A percentile compares a stretch with the other conserved stretches of the same genome.
Evolutionary conservation across 2,888 invertebrate species (phyloP).

Genomic region (Dicyrtomina minuta): DNA sequence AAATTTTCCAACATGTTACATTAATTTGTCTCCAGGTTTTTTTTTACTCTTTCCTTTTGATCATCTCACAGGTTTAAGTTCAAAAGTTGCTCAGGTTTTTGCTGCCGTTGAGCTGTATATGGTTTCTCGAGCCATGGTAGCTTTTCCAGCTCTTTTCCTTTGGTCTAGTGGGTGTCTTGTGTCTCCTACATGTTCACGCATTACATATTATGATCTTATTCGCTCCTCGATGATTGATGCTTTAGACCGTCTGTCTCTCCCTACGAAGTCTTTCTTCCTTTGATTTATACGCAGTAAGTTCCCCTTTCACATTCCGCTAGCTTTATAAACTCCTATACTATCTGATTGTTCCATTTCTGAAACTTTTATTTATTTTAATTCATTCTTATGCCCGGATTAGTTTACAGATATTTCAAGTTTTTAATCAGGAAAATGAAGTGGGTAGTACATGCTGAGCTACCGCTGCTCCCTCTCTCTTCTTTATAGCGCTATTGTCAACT

Average conservation of each 20-base stretch:
- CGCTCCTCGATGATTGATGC: constrained; percentile 22
- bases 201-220: constrained; percentile 17
- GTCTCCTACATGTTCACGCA: neutral
- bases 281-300: constrained; percentile 14
- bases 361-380: constrained; percentile 11
- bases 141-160: neutral
- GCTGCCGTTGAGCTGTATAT: neutral
- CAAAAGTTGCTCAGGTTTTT: neutral
- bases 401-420: too few relatives aligned
- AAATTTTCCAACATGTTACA: constrained; percentile 39
- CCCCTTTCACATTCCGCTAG: constrained; percentile 7
- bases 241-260: constrained; percentile 10
- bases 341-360: constrained; percentile 4
- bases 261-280: neutral
- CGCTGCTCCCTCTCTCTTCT: too few relatives aligned
- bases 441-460: too few relatives aligned
- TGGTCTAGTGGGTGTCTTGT: constrained; percentile 7
- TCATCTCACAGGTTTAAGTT: constrained; percentile 3
- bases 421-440: too few relatives aligned
- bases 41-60: constrained; percentile 14
- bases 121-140: too few relatives aligned
- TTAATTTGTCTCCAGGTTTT: constrained; percentile 40
- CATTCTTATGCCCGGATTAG: constrained; percentile 7
- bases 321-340: neutral
- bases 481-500: too few relatives aligned